Percentiles rank a stretch among this genome's conserved stretches.
Conservation (phyloP, 2,888 invertebrate genomes). For the Tanypteryx hageni region DNA sequence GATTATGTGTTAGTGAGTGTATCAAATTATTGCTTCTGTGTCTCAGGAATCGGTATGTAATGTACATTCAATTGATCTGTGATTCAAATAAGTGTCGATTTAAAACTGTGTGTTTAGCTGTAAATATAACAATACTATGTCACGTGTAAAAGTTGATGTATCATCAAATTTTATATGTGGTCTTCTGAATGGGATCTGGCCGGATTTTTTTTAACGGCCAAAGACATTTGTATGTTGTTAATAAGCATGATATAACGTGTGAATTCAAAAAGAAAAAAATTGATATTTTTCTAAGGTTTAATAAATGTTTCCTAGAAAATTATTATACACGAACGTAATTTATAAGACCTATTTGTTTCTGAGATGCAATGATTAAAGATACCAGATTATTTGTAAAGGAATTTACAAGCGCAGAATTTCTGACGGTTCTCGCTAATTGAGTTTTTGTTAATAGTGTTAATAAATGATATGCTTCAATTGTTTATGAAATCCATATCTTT, state of each 20-base stretch:
- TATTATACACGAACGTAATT: constrained; percentile 58
- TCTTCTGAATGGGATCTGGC: constrained; percentile 48
- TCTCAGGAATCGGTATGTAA: constrained; percentile 59
- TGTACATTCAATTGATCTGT: constrained; percentile 61
- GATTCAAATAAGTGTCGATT: constrained; percentile 40
- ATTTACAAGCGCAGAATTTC: constrained; percentile 42
- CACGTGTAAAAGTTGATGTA: constrained; percentile 61
- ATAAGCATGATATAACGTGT: constrained; percentile 34
- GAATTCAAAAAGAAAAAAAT: constrained; percentile 51
- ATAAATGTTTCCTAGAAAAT: constrained; percentile 64
- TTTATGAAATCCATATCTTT: constrained; percentile 4
- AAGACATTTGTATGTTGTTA: constrained; percentile 57
- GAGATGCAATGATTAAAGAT: constrained; percentile 29
- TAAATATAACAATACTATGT: constrained; percentile 4
- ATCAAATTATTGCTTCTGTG: constrained; percentile 16
- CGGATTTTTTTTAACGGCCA: constrained; percentile 36
- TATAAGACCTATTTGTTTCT: constrained; percentile 33
- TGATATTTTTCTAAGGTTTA: constrained; percentile 60
- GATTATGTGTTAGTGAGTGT: constrained; percentile 54
- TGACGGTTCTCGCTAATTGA: constrained; percentile 37
- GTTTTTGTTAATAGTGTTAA: constrained; percentile 58
- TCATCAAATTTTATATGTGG: constrained; percentile 61
- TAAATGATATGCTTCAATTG: constrained; percentile 50
- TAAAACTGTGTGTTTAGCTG: constrained; percentile 38
- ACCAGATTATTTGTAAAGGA: constrained; percentile 36